Evolutionary conservation across 2,888 invertebrate species (phyloP), one percentile per base, ranked within the genome.

Genomic region (Pachymerium ferrugineum): DNA sequence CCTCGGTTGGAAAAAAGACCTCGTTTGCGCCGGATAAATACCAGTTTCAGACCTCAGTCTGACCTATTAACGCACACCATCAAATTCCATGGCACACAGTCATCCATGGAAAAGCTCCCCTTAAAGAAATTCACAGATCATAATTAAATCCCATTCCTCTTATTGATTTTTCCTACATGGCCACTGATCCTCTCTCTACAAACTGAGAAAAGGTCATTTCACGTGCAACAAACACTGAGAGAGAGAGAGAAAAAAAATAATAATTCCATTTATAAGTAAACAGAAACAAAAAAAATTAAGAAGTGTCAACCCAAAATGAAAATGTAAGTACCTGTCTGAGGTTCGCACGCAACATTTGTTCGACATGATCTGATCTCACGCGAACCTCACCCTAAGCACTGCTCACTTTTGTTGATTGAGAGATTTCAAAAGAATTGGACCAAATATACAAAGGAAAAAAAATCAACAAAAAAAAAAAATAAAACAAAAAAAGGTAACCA

Each of bases 71-170:
- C n/a, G n/a, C n/a, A n/a, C n/a, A n/a, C n/a, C 47, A 47, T 47
- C 47, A 47, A 47, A 47, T 47, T 47, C 47, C 47, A 47, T 2
- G 6, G 47, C 47, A 47, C 47, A 47, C 47, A 47, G 47, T 12
- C 16, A 47, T 3, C 12, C 47, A 47, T 47, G 47, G 47, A 47
- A 47, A 47, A 47, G 47, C 47, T 47, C 47, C 47, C 47, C 47
- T 47, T 47, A 47, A 47, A 47, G 47, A 47, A 47, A 47, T 47
- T 47, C 47, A 47, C 47, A 47, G 47, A 47, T 47, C 47, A 47
- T 47, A 47, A 47, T 47, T 47, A 47, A 47, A 47, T 47, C 47
- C 47, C 47, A 47, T 47, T 47, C 47, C 47, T 47, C 22, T 47
- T 47, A 47, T 47, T 47, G 47, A 47, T 47, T 47, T n/a, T 47